A percentile compares a stretch with the other conserved stretches of the same genome.
These are phyloP conservation scores for Netelia inedita DNA, from an alignment of 2,888 invertebrate genomes.

Conservation along the genomic window DNA sequence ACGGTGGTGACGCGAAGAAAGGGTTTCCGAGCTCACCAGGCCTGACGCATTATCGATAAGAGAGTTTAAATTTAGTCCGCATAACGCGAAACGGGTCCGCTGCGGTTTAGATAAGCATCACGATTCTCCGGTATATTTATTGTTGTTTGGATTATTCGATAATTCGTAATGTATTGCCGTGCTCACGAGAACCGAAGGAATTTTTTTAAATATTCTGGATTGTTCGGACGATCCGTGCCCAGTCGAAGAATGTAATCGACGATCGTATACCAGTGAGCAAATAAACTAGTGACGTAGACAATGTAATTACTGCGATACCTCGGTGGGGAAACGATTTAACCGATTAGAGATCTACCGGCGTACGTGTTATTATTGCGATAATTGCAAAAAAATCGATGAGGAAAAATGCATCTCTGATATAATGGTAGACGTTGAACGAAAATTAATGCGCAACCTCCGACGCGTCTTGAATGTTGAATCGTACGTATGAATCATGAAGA, in stretches of 20 bases:
- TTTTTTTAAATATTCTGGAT: neutral
- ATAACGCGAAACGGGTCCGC: neutral
- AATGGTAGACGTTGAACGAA: conserved; percentile 61
- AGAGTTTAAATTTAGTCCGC: conserved; percentile 39
- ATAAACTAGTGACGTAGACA: neutral
- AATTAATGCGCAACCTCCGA: conserved; percentile 58
- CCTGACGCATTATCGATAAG: conserved; percentile 53
- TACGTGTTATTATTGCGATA: conserved; percentile 31
- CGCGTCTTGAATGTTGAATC: conserved; percentile 23
- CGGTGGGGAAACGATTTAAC: conserved; percentile 21
- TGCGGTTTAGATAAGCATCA: neutral
- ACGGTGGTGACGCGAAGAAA: neutral
- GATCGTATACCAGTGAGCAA: neutral
- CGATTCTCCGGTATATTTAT: neutral
- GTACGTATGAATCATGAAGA: conserved; percentile 73
- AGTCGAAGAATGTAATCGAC: neutral
- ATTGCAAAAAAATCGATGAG: conserved; percentile 64
- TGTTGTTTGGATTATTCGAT: no score
- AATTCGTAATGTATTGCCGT: no score
- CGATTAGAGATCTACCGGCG: conserved; percentile 24
- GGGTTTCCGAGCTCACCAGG: neutral
- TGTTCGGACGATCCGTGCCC: no score
- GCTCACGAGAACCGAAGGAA: neutral
- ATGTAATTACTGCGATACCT: neutral
- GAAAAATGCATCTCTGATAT: conserved; percentile 71